A percentile compares a stretch with the other conserved stretches of the same genome.
Evolutionary conservation across 1,140 invertebrate species (phyloP).

Genomic region (Physella acuta): DNA sequence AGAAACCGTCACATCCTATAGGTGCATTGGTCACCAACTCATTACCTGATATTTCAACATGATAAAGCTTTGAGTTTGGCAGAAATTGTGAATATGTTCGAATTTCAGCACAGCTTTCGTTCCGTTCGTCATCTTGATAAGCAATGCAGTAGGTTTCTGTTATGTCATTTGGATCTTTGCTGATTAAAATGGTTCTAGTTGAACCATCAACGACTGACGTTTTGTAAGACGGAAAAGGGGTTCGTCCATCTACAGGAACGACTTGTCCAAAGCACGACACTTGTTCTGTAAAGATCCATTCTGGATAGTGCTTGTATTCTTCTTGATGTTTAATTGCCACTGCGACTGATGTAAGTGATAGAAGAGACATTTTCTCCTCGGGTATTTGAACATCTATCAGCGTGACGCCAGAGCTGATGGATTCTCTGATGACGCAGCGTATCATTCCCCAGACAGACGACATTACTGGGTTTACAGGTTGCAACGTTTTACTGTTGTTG

Average conservation of each 20-base stretch:
- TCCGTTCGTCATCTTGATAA: background rate
- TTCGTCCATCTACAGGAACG: constrained; percentile 9
- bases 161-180: background rate
- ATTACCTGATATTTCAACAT: constrained; percentile 13
- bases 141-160: background rate
- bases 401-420: constrained; percentile 12
- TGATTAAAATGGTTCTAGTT: background rate
- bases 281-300: constrained; percentile 15
- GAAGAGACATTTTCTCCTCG: background rate
- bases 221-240: constrained; percentile 8
- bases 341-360: constrained; percentile 5
- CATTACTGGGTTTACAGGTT: constrained; percentile 24
- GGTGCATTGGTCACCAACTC: background rate
- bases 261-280: constrained; percentile 24
- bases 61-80: constrained; percentile 10
- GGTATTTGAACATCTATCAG: constrained; percentile 24
- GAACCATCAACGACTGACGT: background rate
- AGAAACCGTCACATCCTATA: constrained; percentile 1
- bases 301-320: constrained; percentile 15
- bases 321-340: background rate
- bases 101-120: background rate
- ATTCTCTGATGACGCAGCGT: constrained; percentile 21
- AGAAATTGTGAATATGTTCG: background rate
- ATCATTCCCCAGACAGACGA: constrained; percentile 28
- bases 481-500: background rate